Percentiles rank a stretch among this genome's conserved stretches.
phyloP scores from a whole-genome alignment of 2,797 vertebrate genomes.

The Tragelaphus oryx region DNA sequence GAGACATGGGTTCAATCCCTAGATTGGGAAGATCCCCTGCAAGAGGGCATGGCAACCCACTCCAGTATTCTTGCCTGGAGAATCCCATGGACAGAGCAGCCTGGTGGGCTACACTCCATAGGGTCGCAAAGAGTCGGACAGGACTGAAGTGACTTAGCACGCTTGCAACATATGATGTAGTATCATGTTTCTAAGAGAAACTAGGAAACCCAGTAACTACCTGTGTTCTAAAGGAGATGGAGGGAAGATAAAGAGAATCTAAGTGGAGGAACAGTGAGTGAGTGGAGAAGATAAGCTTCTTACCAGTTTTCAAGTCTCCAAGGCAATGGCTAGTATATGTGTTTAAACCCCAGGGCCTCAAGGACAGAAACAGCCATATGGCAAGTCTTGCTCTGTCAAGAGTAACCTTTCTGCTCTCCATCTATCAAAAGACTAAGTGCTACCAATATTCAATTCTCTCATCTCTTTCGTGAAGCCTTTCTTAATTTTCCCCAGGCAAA shows the following conservation, averaged over 20 bases:
- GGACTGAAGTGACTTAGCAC: background rate
- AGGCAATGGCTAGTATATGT: background rate
- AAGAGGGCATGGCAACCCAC: background rate
- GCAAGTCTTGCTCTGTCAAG: background rate
- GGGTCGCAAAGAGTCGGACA: background rate
- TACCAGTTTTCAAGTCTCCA: background rate
- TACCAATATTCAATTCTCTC: background rate
- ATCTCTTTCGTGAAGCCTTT: background rate
- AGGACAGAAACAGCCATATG: background rate
- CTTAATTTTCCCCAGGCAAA: conserved; percentile 1
- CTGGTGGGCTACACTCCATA: background rate
- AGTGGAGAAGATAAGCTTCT: background rate
- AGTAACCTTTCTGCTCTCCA: background rate
- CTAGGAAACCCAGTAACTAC: background rate
- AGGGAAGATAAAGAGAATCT: background rate
- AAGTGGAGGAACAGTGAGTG: background rate
- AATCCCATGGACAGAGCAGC: background rate
- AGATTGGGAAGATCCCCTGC: background rate
- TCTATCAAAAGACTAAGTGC: background rate
- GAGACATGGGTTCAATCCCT: background rate
- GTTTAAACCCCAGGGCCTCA: background rate
- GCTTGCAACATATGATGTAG: background rate
- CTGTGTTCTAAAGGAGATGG: background rate
- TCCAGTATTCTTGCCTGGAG: background rate
- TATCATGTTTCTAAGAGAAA: conserved; percentile 16